A percentile compares a stretch with the other conserved stretches of the same genome.
phyloP scores from a whole-genome alignment of 2,113 vertebrate species.

The Alosa alosa region DNA sequence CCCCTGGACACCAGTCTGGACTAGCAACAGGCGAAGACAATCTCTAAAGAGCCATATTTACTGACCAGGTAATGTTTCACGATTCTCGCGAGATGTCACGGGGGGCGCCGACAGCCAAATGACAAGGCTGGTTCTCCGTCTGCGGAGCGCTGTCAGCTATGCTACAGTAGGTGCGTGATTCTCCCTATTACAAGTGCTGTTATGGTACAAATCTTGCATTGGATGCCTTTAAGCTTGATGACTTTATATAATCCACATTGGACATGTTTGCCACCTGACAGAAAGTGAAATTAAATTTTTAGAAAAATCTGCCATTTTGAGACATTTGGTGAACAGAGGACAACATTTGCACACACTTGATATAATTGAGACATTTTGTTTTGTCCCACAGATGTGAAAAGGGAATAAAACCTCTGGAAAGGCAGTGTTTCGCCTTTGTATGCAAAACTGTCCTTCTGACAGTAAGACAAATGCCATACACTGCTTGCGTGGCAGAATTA shows the following conservation, averaged over 20 bases:
- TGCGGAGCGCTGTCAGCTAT: no score
- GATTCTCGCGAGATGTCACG: no score
- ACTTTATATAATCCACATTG: not conserved
- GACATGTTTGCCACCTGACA: not conserved
- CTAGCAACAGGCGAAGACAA: no score
- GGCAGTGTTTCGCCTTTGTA: constrained; percentile 25
- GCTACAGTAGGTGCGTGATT: no score
- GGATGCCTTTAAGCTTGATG: not conserved
- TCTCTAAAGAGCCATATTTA: no score
- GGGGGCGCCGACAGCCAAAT: no score
- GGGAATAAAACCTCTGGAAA: constrained; percentile 36
- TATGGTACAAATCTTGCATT: no score
- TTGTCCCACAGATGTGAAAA: not conserved
- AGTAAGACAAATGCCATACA: constrained; percentile 40
- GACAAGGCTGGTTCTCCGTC: no score
- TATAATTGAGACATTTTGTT: constrained; percentile 1
- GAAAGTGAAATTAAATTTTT: not conserved
- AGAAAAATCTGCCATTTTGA: not conserved
- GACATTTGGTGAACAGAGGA: constrained; percentile 4
- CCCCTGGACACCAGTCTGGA: no score
- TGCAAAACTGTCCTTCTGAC: constrained; percentile 46
- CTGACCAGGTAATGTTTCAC: no score
- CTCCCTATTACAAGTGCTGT: no score
- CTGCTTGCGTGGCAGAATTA: constrained; percentile 54
- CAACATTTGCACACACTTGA: not conserved